A percentile compares a stretch with the other conserved stretches of the same genome.
Evolutionary conservation across 2,113 vertebrate species (phyloP).

Genomic region (Anhinga rufa): DNA sequence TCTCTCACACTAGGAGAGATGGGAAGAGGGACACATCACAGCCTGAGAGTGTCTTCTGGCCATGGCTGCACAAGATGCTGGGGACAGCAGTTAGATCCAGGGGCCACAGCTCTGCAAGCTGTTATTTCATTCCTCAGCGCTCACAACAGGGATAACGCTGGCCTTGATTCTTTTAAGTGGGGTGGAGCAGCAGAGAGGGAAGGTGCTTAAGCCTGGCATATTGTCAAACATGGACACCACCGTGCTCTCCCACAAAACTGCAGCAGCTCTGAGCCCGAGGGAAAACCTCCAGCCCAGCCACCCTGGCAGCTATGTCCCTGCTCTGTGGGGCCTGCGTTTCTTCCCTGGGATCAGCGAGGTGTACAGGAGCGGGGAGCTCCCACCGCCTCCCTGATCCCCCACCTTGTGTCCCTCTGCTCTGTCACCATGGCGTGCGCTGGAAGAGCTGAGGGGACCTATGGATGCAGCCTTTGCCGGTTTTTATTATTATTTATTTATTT

Average conservation of each 20-base stretch:
- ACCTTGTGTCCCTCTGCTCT: not conserved
- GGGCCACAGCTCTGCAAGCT: not conserved
- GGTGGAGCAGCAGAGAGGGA: not conserved
- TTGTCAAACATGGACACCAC: not conserved
- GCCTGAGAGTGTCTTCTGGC: not conserved
- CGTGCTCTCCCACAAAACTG: not conserved
- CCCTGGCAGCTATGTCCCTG: too few species aligned
- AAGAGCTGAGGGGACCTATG: not conserved
- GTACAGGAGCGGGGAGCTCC: not conserved
- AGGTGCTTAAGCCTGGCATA: not conserved
- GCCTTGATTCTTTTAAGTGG: not conserved
- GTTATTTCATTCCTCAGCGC: fast-evolving
- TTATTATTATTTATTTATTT: not conserved
- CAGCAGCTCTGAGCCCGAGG: fast-evolving
- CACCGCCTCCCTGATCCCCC: not conserved
- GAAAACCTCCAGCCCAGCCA: not conserved
- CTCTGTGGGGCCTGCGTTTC: not conserved
- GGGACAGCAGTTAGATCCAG: not conserved
- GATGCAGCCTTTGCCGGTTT: not conserved
- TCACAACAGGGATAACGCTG: not conserved
- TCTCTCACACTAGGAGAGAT: fast-evolving
- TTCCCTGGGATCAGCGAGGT: not conserved
- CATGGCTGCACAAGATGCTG: fast-evolving
- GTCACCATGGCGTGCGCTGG: not conserved
- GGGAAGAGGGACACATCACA: not conserved